A percentile compares a stretch with the other conserved stretches of the same genome.
phyloP scores from a whole-genome alignment of 1,140 invertebrate species.

The Notospermus geniculatus region DNA sequence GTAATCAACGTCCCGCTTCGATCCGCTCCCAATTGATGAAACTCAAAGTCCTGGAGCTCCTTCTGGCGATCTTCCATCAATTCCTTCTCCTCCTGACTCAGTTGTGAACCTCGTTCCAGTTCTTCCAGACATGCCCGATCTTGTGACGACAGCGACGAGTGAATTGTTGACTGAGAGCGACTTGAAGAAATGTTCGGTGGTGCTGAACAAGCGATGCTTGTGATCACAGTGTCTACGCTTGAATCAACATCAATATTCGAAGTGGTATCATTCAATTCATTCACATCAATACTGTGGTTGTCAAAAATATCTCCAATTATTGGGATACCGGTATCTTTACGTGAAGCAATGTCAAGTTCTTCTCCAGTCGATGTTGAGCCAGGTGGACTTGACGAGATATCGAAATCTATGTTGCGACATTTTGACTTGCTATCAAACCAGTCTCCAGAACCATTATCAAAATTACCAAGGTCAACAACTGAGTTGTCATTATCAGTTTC shows the following conservation, averaged over 20 bases:
- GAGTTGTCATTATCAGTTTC: too few relatives aligned
- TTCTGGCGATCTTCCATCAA: constrained; percentile 16
- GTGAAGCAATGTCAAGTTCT: constrained; percentile 5
- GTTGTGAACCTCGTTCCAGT: constrained; percentile 17
- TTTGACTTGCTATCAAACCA: too few relatives aligned
- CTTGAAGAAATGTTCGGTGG: background rate
- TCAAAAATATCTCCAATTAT: too few relatives aligned
- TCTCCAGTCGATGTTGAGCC: background rate
- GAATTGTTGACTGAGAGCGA: background rate
- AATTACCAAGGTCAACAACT: too few relatives aligned
- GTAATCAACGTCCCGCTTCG: constrained; percentile 38
- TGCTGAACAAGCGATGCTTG: background rate
- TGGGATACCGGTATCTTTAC: too few relatives aligned
- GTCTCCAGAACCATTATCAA: too few relatives aligned
- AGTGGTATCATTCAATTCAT: too few relatives aligned
- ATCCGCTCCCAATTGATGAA: constrained; percentile 18
- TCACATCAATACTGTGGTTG: too few relatives aligned
- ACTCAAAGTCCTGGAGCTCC: constrained; percentile 20
- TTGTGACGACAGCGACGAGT: background rate
- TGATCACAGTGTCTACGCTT: background rate
- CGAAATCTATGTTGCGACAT: too few relatives aligned
- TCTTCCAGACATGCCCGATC: constrained; percentile 14
- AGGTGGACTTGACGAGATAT: too few relatives aligned
- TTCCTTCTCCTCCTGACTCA: constrained; percentile 20
- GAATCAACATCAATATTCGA: too few relatives aligned